A percentile compares a stretch with the other conserved stretches of the same genome.
These are phyloP conservation scores for Serranus cabrilla DNA, from an alignment of 2,797 vertebrate species.

Conservation along the genomic window DNA sequence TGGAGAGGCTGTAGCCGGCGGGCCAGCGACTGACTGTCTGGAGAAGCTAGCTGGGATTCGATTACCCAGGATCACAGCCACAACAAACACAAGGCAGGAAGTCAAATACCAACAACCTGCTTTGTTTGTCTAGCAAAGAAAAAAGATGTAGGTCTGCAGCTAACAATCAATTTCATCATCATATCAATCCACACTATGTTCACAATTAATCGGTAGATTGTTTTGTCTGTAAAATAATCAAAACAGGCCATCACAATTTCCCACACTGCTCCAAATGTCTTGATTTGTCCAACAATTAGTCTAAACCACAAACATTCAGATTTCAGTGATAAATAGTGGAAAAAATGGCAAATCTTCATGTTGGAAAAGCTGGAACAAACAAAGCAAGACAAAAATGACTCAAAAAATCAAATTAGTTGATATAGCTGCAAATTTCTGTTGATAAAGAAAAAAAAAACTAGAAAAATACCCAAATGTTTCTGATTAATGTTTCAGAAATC, in stretches of 20 bases:
- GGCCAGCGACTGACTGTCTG: constrained; percentile 59
- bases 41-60: constrained; percentile 57
- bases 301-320: neutral
- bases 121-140: constrained; percentile 24
- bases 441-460: no score
- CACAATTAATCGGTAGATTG: neutral
- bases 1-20: constrained; percentile 42
- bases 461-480: no score
- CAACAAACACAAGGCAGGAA: constrained; percentile 52
- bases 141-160: neutral
- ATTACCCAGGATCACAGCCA: constrained; percentile 59
- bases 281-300: neutral
- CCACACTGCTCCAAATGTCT: neutral
- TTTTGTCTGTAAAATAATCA: neutral
- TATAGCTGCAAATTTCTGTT: neutral
- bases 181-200: neutral
- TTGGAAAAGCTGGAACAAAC: neutral
- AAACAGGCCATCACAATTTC: neutral
- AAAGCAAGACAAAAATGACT: neutral
- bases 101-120: constrained; percentile 38
- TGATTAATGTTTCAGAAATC: neutral
- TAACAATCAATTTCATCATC: neutral
- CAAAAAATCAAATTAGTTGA: neutral
- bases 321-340: neutral
- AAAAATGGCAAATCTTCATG: neutral